A percentile compares a stretch with the other conserved stretches of the same genome.
Evolutionary conservation across 2,797 vertebrate genomes (phyloP).

Genomic region (Acipenser transmontanus): DNA sequence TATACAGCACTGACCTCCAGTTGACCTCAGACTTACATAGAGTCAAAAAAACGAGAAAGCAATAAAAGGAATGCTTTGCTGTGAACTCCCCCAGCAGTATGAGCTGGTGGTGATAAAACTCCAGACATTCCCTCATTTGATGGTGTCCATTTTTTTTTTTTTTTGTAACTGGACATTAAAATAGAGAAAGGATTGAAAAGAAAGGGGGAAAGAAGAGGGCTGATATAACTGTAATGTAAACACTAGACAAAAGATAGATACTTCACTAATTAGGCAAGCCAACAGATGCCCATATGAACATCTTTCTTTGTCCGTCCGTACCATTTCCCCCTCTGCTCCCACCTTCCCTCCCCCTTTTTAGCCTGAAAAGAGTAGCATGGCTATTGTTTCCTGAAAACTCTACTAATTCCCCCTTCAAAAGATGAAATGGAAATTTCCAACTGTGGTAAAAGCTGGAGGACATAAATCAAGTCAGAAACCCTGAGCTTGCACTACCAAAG

Average conservation of each 20-base stretch:
- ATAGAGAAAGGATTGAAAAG: constrained; percentile 56
- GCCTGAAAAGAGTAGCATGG: constrained; percentile 50
- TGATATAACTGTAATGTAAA: constrained; percentile 39
- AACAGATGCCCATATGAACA: constrained; percentile 47
- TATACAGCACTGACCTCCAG: constrained; percentile 69
- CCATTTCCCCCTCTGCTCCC: constrained; percentile 16
- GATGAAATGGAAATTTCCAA: constrained; percentile 89
- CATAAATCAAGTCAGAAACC: constrained; percentile 92
- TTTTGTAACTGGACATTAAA: constrained; percentile 63
- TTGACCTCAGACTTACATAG: constrained; percentile 79
- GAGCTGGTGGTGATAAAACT: constrained; percentile 85
- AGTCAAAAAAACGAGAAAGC: constrained; percentile 55
- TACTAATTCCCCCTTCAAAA: constrained; percentile 72
- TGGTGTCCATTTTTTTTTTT: constrained; percentile 87
- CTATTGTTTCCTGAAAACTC: constrained; percentile 81
- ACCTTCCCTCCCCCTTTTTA: constrained; percentile 31
- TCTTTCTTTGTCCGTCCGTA: constrained; percentile 28
- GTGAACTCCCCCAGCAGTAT: constrained; percentile 69
- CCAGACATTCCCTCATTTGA: constrained; percentile 93
- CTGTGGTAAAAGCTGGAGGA: constrained; percentile 84
- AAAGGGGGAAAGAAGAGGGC: constrained; percentile 45
- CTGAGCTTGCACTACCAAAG: constrained; percentile 69
- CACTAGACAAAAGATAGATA: constrained; percentile 35
- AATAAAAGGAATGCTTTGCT: constrained; percentile 74
- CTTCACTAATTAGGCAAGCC: constrained; percentile 45